Conservation (phyloP, 92 coral and sea anemone species). For the Pocillopora grandis region DNA sequence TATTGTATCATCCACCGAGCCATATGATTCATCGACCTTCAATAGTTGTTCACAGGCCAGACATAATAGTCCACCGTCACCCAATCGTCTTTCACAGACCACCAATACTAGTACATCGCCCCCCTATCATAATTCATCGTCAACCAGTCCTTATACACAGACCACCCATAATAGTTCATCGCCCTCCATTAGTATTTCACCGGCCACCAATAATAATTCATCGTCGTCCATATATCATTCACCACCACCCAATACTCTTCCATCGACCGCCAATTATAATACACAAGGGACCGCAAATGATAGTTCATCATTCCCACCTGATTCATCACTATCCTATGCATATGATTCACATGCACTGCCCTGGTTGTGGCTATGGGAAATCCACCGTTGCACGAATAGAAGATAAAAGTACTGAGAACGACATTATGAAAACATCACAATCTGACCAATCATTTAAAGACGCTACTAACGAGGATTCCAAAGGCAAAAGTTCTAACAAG, state of each 20-base stretch:
- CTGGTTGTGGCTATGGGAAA: slow-evolving; percentile 87
- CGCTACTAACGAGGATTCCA: slow-evolving; percentile 36
- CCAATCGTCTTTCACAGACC: slow-evolving; percentile 95
- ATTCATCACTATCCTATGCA: slow-evolving; percentile 92
- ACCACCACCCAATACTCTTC: slow-evolving; percentile 88
- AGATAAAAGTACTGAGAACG: slow-evolving; percentile 28
- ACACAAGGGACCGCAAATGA: slow-evolving; percentile 82
- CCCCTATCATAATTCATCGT: slow-evolving; percentile 94
- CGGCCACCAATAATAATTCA: slow-evolving; percentile 84
- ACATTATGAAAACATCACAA: slow-evolving; percentile 23
- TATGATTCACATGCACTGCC: slow-evolving; percentile 83
- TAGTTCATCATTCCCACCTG: slow-evolving; percentile 80
- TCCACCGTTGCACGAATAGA: slow-evolving; percentile 58
- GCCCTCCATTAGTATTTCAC: slow-evolving; percentile 88
- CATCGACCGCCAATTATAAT: slow-evolving; percentile 92
- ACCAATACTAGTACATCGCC: slow-evolving; percentile 88
- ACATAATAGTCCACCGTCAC: slow-evolving; percentile 92
- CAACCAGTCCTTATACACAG: slow-evolving; percentile 86
- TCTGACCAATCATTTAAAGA: slow-evolving; percentile 35
- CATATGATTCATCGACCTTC: slow-evolving; percentile 95
- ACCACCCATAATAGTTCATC: slow-evolving; percentile 86
- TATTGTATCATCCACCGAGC: slow-evolving; percentile 97
- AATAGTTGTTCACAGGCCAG: slow-evolving; percentile 95
- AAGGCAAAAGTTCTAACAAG: slow-evolving; percentile 56
- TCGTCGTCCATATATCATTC: slow-evolving; percentile 92